Base-by-base conservation (phyloP, 2,113 vertebrate species). In the Microcebus murinus region DNA sequence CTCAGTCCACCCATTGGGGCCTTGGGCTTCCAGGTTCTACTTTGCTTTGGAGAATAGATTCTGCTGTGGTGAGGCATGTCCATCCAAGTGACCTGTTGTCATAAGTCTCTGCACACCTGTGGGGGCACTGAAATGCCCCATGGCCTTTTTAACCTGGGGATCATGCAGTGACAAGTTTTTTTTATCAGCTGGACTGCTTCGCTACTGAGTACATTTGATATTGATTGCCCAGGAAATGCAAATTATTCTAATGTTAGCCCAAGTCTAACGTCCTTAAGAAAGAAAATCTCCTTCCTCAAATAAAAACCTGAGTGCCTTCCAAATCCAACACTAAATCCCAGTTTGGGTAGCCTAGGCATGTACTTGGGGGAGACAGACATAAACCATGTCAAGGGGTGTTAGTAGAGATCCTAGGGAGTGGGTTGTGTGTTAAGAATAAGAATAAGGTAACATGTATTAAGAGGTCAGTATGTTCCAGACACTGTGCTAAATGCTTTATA, bases 241-340 rank as follows among this genome's bases (percentile, higher is more conserved):
- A 45, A 83, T 42, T 42, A 67, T 73, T 52, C 68, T 34, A 83
- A n/a, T 52, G 45, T 73, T 61, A 83, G 61, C 27, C 65, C 39
- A 59, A 59, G 29, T 71, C 45, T 74, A 59, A 65, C 13, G 48
- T 70, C 23, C 42, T 90, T 79, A 77, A 59, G 68, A 90, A 86
- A 89, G 74, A 73, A 94, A 90, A 65, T 88, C 42, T 70, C 36
- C 27, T 95, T 93, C 45, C 50, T 79, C 65, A 29, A n/a, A n/a
- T 63, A 77, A 83, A 89, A 77, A 70, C 50, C 65, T 48, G 39
- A 80, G 27, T 45, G 90, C 52, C 27, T 91, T 81, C 71, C 65
- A 84, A 87, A 93, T 52, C 71, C 65, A 55, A 79, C 55, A 82
- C 10, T 73, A 45, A 77, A 85, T 88, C 88, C 59, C 52, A 61